Conservation (phyloP, 2,797 vertebrate species). For the Strix occidentalis region DNA sequence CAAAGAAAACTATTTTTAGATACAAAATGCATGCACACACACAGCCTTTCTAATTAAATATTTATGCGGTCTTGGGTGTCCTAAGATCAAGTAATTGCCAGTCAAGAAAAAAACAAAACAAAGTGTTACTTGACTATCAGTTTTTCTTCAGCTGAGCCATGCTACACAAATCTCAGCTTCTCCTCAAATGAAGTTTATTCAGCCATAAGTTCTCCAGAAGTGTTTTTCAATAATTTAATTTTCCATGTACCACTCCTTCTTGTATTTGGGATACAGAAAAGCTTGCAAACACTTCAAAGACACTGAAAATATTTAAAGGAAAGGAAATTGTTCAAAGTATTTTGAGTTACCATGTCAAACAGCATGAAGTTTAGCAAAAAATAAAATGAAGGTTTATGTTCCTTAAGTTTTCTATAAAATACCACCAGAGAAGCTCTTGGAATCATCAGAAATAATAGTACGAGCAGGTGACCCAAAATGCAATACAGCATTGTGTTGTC, state of each 20-base stretch:
- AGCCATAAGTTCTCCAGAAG: background rate
- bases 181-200: background rate
- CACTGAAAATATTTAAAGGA: background rate
- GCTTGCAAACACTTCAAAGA: background rate
- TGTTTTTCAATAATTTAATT: background rate
- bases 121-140: background rate
- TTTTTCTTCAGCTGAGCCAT: background rate
- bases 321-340: background rate
- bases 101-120: background rate
- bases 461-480: background rate
- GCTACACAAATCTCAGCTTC: background rate
- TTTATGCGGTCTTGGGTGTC: conserved; percentile 3
- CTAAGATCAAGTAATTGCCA: conserved; percentile 14
- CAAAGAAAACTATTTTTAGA: conserved; percentile 55
- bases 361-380: background rate
- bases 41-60: background rate
- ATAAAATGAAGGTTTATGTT: background rate
- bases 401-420: background rate
- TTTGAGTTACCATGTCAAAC: background rate
- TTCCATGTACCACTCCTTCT: background rate
- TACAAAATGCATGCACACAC: background rate
- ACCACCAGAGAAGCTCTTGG: background rate
- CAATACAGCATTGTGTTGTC: background rate
- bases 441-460: background rate
- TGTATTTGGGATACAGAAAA: background rate